These are phyloP conservation scores for Palythoa grandiflora DNA, from an alignment of 92 coral and sea anemone species.

Conservation along the genomic window DNA sequence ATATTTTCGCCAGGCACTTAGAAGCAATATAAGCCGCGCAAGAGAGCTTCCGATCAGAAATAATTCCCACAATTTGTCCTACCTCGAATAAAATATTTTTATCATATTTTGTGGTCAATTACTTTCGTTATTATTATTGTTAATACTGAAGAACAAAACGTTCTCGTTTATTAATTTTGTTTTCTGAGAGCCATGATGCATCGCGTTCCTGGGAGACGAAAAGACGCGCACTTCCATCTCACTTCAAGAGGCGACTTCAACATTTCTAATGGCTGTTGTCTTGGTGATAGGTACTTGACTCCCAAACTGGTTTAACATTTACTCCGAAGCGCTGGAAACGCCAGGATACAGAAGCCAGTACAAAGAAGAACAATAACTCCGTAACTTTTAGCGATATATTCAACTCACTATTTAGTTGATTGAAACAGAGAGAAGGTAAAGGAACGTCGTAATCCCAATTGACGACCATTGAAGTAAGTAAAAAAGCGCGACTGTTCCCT, in stretches of 20 bases:
- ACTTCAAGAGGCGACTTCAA: conserved; percentile 7
- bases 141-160: conserved; percentile 33
- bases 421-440: conserved; percentile 14
- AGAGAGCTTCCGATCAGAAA: not conserved
- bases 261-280: conserved; percentile 38
- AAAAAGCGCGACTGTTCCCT: conserved; percentile 35
- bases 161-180: not conserved
- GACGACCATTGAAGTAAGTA: conserved; percentile 16
- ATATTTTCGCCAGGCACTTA: not conserved
- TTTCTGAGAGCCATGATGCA: conserved; percentile 51
- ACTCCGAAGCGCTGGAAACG: conserved; percentile 13
- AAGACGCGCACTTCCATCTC: conserved; percentile 24
- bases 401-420: not conserved
- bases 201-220: conserved; percentile 48
- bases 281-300: conserved; percentile 44
- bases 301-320: conserved; percentile 33
- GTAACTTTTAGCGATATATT: not conserved
- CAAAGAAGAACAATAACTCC: not conserved
- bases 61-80: not conserved
- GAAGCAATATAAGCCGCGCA: conserved; percentile 7
- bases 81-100: not conserved
- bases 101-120: conserved; percentile 45
- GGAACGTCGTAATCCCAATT: not conserved
- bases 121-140: conserved; percentile 33
- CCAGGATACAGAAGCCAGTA: conserved; percentile 1